A percentile compares a stretch with the other conserved stretches of the same genome.
These are phyloP conservation scores for Phymastichus coffea DNA, from an alignment of 1,140 invertebrate species.

Conservation along the genomic window DNA sequence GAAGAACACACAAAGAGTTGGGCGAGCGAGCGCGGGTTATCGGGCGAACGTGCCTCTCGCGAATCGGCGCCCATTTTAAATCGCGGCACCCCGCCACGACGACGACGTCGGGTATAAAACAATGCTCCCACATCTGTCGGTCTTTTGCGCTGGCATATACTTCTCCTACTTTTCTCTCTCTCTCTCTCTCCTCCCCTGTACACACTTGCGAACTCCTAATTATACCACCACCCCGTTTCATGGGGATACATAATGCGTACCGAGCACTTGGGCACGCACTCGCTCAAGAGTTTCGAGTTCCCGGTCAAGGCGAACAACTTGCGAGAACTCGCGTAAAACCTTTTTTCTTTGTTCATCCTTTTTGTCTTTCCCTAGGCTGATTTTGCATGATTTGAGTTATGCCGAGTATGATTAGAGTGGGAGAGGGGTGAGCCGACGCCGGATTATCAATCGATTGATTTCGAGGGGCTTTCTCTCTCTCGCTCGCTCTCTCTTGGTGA, in stretches of 20 bases:
- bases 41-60: slow-evolving; percentile 38
- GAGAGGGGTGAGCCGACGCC: slow-evolving; percentile 28
- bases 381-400: neutral
- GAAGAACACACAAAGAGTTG: neutral
- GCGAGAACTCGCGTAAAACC: too few relatives aligned
- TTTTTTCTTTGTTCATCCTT: too few relatives aligned
- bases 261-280: slow-evolving; percentile 58
- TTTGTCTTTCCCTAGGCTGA: neutral
- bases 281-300: too few relatives aligned
- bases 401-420: too few relatives aligned
- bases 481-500: slow-evolving; percentile 31
- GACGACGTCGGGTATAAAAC: slow-evolving; percentile 55
- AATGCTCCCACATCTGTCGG: slow-evolving; percentile 61
- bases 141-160: slow-evolving; percentile 57
- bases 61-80: slow-evolving; percentile 43
- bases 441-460: slow-evolving; percentile 56
- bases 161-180: slow-evolving; percentile 39
- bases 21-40: slow-evolving; percentile 26
- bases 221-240: slow-evolving; percentile 48
- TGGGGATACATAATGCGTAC: slow-evolving; percentile 54
- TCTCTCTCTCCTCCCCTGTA: slow-evolving; percentile 27
- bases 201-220: slow-evolving; percentile 53
- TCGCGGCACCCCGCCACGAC: slow-evolving; percentile 43
- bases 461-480: slow-evolving; percentile 36
- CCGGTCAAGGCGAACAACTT: too few relatives aligned